Percentiles rank a stretch among this genome's conserved stretches.
Evolutionary conservation across 1,140 invertebrate genomes (phyloP).

Genomic region (Meloidogyne chitwoodi): DNA sequence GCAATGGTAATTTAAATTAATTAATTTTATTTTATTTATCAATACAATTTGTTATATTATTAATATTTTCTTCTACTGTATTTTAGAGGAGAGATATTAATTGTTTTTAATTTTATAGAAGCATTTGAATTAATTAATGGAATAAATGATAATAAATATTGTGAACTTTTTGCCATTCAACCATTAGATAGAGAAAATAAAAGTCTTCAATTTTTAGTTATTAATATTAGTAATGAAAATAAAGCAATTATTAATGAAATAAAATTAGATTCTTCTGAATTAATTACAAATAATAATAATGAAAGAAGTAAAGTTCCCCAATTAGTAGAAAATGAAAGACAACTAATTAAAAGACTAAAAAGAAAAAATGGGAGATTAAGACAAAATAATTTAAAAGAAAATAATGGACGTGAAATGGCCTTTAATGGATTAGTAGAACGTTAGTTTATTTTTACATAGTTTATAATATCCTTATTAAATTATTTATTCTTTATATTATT

Average conservation of each 20-base stretch:
- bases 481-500: no score
- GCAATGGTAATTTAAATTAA: constrained; percentile 35
- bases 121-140: constrained; percentile 48
- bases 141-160: constrained; percentile 15
- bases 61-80: no score
- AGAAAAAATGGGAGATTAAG: neutral
- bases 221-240: constrained; percentile 39
- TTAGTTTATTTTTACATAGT: constrained; percentile 14
- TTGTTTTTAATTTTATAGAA: constrained; percentile 26
- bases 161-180: constrained; percentile 41
- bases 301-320: neutral
- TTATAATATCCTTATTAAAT: no score
- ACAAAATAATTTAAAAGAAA: neutral
- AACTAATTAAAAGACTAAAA: neutral
- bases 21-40: no score
- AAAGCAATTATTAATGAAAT: constrained; percentile 7
- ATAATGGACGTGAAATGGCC: constrained; percentile 1
- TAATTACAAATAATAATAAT: neutral
- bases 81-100: no score
- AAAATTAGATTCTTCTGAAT: neutral
- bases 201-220: constrained; percentile 43
- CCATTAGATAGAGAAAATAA: constrained; percentile 51
- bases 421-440: constrained; percentile 21
- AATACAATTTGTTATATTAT: no score
- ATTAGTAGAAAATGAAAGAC: neutral